phyloP scores from a whole-genome alignment of 2,797 vertebrate genomes.

The Jordanella pulchra region DNA sequence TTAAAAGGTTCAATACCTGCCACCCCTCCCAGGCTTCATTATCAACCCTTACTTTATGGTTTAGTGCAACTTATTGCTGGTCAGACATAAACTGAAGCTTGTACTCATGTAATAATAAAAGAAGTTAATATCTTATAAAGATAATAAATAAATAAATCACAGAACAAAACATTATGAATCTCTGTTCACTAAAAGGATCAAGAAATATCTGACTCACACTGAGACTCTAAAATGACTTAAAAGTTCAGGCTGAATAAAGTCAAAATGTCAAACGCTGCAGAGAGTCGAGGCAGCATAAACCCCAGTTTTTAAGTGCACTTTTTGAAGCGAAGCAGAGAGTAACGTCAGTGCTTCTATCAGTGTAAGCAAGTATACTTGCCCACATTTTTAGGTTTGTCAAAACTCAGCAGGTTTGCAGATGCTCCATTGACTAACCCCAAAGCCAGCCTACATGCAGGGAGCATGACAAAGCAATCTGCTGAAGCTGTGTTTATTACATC shows the following conservation, averaged over 20 bases:
- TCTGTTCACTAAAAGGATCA: conserved; percentile 9
- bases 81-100: no score
- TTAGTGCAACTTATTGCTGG: background rate
- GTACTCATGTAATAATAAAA: background rate
- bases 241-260: conserved; percentile 3
- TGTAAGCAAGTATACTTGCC: conserved; percentile 10
- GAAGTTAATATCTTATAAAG: background rate
- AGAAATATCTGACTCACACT: conserved; percentile 17
- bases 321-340: background rate
- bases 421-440: conserved; percentile 15
- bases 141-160: background rate
- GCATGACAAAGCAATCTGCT: conserved; percentile 28
- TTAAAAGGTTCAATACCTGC: background rate
- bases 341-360: conserved; percentile 2
- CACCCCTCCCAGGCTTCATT: background rate
- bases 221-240: background rate
- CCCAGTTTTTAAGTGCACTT: background rate
- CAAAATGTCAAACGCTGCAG: conserved; percentile 25
- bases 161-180: background rate
- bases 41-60: background rate
- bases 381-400: conserved; percentile 27
- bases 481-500: conserved; percentile 10
- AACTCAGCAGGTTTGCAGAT: conserved; percentile 35
- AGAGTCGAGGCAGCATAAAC: background rate
- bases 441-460: conserved; percentile 9